Percentiles rank a stretch among this genome's conserved stretches.
phyloP scores from a whole-genome alignment of 1,140 invertebrate species.

The Ostrea denselamellosa region DNA sequence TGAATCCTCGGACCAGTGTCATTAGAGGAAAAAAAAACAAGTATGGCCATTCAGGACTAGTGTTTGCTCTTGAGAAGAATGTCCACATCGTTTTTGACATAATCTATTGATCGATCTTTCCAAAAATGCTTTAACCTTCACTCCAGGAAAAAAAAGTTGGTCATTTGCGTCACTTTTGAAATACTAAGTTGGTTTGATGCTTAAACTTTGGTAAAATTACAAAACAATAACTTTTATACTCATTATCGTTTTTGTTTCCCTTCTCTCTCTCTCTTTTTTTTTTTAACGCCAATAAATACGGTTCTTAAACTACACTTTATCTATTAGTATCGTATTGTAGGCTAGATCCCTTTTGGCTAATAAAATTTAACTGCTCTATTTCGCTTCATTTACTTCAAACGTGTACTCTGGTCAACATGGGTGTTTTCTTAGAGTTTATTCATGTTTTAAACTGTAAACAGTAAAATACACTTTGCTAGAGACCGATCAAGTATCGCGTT shows the following conservation, averaged over 20 bases:
- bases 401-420: not conserved
- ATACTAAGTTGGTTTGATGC: no score
- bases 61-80: not conserved
- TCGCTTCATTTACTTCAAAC: not conserved
- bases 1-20: conserved; percentile 6
- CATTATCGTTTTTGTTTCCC: no score
- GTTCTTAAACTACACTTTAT: no score
- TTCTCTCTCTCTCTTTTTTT: no score
- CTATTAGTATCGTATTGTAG: no score
- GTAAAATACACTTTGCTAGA: not conserved
- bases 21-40: conserved; percentile 43
- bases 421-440: not conserved
- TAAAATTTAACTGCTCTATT: not conserved
- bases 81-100: conserved; percentile 39
- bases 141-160: not conserved
- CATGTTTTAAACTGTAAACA: not conserved
- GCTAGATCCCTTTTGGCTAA: no score
- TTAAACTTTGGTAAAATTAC: no score
- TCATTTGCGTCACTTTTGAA: not conserved
- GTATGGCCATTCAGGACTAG: conserved; percentile 17
- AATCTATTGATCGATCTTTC: conserved; percentile 33
- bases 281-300: no score
- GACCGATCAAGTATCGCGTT: not conserved
- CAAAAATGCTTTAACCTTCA: conserved; percentile 19
- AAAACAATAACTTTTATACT: no score